Conservation (phyloP, 2,888 invertebrate species). For the Candidula unifasciata region DNA sequence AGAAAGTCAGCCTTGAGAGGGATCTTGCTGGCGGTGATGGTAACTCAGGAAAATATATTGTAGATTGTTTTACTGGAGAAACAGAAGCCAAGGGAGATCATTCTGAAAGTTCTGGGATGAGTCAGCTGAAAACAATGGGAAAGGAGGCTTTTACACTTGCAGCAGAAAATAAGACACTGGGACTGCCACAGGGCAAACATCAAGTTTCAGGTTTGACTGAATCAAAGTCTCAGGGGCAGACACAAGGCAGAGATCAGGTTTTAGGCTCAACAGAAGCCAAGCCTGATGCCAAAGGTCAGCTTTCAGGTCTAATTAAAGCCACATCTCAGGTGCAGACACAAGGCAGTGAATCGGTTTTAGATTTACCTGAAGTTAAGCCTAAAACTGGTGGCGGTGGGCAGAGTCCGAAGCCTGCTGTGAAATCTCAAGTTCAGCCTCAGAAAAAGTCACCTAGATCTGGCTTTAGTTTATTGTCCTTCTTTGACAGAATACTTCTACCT, state of each 20-base stretch:
- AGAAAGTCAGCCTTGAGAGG: not conserved
- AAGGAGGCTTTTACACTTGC: not conserved
- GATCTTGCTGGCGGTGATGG: not conserved
- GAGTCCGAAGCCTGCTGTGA: not conserved
- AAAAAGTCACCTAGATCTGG: slow-evolving; percentile 58
- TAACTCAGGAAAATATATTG: not conserved
- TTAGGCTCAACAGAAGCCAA: too few species aligned
- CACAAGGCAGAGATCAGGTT: too few species aligned
- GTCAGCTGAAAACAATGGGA: too few species aligned
- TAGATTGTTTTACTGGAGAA: not conserved
- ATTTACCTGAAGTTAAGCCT: not conserved
- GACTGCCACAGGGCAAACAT: not conserved
- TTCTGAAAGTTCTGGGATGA: not conserved
- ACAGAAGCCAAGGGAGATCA: not conserved
- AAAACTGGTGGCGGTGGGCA: not conserved
- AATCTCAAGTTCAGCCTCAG: slow-evolving; percentile 1
- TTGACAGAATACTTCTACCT: slow-evolving; percentile 72
- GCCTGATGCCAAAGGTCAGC: too few species aligned
- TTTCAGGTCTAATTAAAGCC: too few species aligned
- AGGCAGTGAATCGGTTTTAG: not conserved
- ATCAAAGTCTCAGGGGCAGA: not conserved
- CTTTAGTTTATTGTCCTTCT: slow-evolving; percentile 69
- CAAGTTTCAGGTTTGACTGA: not conserved
- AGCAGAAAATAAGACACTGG: not conserved
- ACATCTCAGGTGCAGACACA: not conserved